Base-by-base conservation (phyloP, 2,113 vertebrate species). In the Smithornis capensis region DNA sequence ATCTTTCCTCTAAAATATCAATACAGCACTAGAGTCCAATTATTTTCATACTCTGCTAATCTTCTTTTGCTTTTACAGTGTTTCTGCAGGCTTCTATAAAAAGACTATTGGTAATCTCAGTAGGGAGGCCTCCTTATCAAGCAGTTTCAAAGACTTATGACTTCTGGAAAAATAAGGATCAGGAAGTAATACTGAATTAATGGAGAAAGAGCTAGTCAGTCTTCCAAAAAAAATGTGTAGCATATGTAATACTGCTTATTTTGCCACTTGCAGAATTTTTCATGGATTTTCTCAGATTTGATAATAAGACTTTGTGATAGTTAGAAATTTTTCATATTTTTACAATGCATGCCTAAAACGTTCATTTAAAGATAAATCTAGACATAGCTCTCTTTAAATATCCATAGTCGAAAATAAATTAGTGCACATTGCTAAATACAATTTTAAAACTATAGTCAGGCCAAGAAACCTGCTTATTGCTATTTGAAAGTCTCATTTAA, bases 31-130 rank as follows among this genome's bases (percentile, higher is more conserved):
- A 37, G 25, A 60, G 83, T 91, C 75, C 90, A 95, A 93, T 95
- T 97, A 92, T 95, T 96, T 94, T 94, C 94, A 45, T 96, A 95
- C 74, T 62, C 57, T 92, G 33, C 81, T 97, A 97, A 95, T 97
- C 56, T 88, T 78, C 80, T 95, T 93, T 89, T 35, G 40, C 89
- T 86, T 96, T 90, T 93, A 59, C 84, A 57, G 57, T 92, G 59
- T 85, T 94, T 85, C 56, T 77, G 47, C 60, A 81, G 71, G 49
- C n/a, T 95, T 79, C 88, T 87, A 55, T 95, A 94, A 93, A 95
- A 97, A 93, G 80, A 17, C 31, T 75, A 37, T 83, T 89, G 91
- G 93, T 89, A 95, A 87, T 92, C 95, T 96, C 70, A 55, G 56
- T 87, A 84, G 69, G 29, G 29, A 94, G 56, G 27, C 65, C 62